These are phyloP conservation scores for Pagetopsis macropterus DNA, from an alignment of 2,797 vertebrate genomes.

Conservation along the genomic window DNA sequence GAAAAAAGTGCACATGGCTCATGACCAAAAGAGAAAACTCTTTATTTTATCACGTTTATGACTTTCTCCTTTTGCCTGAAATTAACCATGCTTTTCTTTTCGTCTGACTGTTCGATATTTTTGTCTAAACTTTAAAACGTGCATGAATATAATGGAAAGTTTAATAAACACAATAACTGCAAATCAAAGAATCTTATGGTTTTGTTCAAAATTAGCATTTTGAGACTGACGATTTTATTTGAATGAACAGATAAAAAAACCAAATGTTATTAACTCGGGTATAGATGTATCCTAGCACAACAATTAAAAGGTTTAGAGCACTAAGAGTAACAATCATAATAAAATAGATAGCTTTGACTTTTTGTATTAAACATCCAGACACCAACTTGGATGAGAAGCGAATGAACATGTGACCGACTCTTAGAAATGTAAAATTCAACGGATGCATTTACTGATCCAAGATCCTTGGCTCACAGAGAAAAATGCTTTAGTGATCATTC, in stretches of 20 bases:
- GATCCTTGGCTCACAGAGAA: not conserved
- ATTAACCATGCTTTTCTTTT: slow-evolving; percentile 7
- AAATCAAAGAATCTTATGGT: not conserved
- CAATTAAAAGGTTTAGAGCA: not conserved
- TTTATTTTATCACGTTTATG: slow-evolving; percentile 15
- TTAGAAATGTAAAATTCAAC: too few species aligned
- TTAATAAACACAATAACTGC: slow-evolving; percentile 39
- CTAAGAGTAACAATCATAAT: not conserved
- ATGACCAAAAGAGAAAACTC: slow-evolving; percentile 49
- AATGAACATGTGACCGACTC: too few species aligned
- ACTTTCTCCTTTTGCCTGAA: slow-evolving; percentile 17
- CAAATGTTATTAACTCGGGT: too few species aligned
- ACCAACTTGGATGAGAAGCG: not conserved
- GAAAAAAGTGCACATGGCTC: slow-evolving; percentile 36
- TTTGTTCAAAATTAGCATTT: not conserved
- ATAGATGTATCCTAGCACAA: not conserved
- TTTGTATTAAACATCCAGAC: not conserved
- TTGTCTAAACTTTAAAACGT: slow-evolving; percentile 14
- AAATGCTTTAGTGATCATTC: not conserved
- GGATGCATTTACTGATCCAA: not conserved
- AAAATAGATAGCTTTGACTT: not conserved
- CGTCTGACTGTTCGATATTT: slow-evolving; percentile 1
- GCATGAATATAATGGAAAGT: slow-evolving; percentile 12
- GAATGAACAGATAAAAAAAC: not conserved
- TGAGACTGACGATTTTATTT: slow-evolving; percentile 34